These are phyloP conservation scores for Bombus huntii DNA, from an alignment of 1,140 invertebrate species.

Conservation along the genomic window DNA sequence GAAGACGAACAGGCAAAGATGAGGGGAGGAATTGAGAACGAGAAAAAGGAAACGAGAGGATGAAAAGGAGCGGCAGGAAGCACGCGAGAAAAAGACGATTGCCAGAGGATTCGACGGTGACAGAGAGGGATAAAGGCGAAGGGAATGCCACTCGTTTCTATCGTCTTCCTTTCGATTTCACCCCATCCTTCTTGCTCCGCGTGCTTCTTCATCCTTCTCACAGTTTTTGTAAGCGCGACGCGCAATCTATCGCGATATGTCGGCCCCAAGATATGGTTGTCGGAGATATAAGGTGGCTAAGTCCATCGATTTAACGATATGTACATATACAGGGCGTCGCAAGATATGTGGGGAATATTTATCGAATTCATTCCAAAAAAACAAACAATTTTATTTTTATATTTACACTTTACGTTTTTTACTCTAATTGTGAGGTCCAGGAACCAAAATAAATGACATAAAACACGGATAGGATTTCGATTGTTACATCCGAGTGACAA, in stretches of 20 bases:
- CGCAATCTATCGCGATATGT: conserved; percentile 58
- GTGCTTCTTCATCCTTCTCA: conserved; percentile 33
- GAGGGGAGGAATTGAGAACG: not conserved
- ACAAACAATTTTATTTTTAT: not conserved
- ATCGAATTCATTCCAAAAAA: not conserved
- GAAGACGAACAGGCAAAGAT: conserved; percentile 10
- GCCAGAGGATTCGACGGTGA: conserved; percentile 56
- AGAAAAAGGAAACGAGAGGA: not conserved
- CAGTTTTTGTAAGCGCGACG: conserved; percentile 24
- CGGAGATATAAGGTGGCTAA: conserved; percentile 27
- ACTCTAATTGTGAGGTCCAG: too few species aligned
- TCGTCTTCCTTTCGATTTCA: conserved; percentile 32
- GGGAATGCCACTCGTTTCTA: conserved; percentile 52
- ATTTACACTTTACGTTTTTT: not conserved
- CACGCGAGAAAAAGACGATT: conserved; percentile 33
- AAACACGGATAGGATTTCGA: too few species aligned
- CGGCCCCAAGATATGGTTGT: conserved; percentile 25
- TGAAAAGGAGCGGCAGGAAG: not conserved
- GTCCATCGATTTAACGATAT: conserved; percentile 40
- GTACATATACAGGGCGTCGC: not conserved
- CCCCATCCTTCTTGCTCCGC: not conserved
- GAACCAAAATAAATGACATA: too few species aligned
- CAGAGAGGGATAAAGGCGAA: conserved; percentile 58
- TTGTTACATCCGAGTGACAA: too few species aligned
- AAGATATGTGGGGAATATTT: not conserved